Conservation (phyloP, 2,888 invertebrate species). For the Eupithecia tripunctaria region DNA sequence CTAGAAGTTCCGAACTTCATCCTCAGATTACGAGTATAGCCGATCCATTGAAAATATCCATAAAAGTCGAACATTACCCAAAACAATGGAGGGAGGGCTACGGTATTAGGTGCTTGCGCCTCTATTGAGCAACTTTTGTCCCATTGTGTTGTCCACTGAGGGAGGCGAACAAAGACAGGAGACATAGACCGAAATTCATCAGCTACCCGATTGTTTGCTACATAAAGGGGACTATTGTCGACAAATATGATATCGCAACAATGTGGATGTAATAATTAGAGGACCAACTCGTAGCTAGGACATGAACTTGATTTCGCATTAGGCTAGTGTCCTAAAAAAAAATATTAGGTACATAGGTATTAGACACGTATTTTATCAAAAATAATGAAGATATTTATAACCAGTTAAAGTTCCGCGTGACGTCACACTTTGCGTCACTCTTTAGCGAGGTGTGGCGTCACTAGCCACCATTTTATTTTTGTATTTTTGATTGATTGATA, state of each 20-base stretch:
- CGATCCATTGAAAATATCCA: slow-evolving; percentile 84
- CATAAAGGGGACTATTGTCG: slow-evolving; percentile 83
- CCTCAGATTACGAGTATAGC: slow-evolving; percentile 72
- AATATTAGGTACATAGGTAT: too few species aligned
- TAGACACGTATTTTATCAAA: too few species aligned
- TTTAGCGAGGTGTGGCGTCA: too few species aligned
- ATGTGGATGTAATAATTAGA: slow-evolving; percentile 78
- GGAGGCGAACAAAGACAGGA: slow-evolving; percentile 81
- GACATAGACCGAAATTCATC: slow-evolving; percentile 85
- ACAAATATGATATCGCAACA: slow-evolving; percentile 83
- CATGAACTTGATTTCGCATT: slow-evolving; percentile 28
- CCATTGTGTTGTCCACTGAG: slow-evolving; percentile 83
- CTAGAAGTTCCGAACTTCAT: slow-evolving; percentile 75
- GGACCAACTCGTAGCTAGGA: slow-evolving; percentile 67
- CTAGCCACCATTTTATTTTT: too few species aligned
- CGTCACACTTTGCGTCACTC: too few species aligned
- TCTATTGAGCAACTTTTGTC: slow-evolving; percentile 84
- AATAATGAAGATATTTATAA: too few species aligned
- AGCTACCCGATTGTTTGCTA: slow-evolving; percentile 84
- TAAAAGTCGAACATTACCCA: slow-evolving; percentile 84
- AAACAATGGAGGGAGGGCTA: slow-evolving; percentile 82
- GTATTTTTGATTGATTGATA: too few species aligned
- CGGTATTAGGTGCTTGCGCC: slow-evolving; percentile 83
- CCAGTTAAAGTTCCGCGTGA: too few species aligned
- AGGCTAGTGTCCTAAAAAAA: too few species aligned